Evolutionary conservation across 1,140 invertebrate species (phyloP).

Genomic region (Oscheius sp.): DNA sequence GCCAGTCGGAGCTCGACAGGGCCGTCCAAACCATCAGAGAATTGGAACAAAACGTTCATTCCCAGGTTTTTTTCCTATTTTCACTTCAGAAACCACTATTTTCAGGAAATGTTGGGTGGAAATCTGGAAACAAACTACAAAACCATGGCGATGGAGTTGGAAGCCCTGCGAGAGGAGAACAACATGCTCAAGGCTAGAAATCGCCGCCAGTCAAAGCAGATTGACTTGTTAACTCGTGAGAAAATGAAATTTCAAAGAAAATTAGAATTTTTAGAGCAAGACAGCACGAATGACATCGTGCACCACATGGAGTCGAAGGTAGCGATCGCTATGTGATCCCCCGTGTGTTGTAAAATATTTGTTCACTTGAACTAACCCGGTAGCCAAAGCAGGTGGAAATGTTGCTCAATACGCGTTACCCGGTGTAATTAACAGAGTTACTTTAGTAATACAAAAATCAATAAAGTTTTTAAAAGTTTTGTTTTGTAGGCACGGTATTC

Average conservation of each 20-base stretch:
- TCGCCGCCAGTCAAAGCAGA: conserved; percentile 52
- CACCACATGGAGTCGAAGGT: conserved; percentile 12
- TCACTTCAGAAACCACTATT: background rate
- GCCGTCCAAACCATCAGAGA: conserved; percentile 41
- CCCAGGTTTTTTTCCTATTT: conserved; percentile 38
- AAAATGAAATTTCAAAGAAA: background rate
- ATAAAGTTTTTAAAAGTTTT: too few species aligned
- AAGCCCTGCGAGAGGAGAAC: conserved; percentile 51
- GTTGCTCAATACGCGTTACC: too few species aligned
- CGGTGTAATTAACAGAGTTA: too few species aligned
- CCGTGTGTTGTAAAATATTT: too few species aligned
- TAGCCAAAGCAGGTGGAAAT: too few species aligned
- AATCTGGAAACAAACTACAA: conserved; percentile 51
- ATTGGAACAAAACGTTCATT: conserved; percentile 46
- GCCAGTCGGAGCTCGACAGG: conserved; percentile 42
- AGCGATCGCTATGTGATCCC: too few species aligned
- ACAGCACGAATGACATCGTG: conserved; percentile 4
- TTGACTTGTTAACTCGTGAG: conserved; percentile 53
- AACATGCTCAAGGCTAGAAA: conserved; percentile 50
- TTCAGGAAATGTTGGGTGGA: conserved; percentile 47
- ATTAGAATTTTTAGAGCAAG: conserved; percentile 4
- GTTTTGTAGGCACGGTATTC: too few species aligned
- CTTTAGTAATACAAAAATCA: too few species aligned
- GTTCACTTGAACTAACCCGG: too few species aligned
- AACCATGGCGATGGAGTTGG: conserved; percentile 38